Base-by-base conservation (phyloP, 2,113 vertebrate species). In the Myiagra hebetior region DNA sequence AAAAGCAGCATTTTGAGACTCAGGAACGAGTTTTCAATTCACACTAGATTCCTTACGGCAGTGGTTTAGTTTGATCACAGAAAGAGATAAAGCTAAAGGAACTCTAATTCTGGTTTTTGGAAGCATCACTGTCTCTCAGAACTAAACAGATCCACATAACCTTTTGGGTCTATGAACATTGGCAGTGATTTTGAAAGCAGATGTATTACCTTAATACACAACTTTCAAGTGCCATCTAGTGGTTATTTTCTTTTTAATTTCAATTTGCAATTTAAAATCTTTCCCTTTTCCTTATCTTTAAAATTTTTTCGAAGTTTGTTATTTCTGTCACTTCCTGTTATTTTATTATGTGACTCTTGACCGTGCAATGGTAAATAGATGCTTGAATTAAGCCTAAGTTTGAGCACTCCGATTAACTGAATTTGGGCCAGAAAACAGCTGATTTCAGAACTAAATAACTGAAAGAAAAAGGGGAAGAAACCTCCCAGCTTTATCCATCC, bases 191-290 rank as follows among this genome's bases (percentile, higher is more conserved):
- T 92, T 60, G 50, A 95, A 64, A 86, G 53, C 15, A 49, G 28
- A 39, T 33, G 10, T 19, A 59, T 2, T 20, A 55, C n/a, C 59
- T 92, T 72, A 55, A 94, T 81, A 94, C 3, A 55, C 68, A 96
- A 97, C 91, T 95, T 95, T 79, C 85, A 97, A 96, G 95, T 93
- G 98, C 97, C 98, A 98, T 57, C 98, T 98, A 98, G 98, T 98
- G 98, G 97, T 81, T 69, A n/a, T 46, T 95, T 94, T 93, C 27
- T 55, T 88, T 57, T 90, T 75, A 26, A 83, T 91, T 95, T 79
- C 27, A 64, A 26, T 35, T n/a, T 44, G 11, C 9, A 64, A 78
- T 52, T 75, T 21, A 26, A 75, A 82, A 52, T 21, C 13, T 41
- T 85, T 62, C 27, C 7, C 14, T 69, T 78, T 37, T 10, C 10